Conservation (phyloP, 92 coral and sea anemone genomes). For the Siderastrea siderea region DNA sequence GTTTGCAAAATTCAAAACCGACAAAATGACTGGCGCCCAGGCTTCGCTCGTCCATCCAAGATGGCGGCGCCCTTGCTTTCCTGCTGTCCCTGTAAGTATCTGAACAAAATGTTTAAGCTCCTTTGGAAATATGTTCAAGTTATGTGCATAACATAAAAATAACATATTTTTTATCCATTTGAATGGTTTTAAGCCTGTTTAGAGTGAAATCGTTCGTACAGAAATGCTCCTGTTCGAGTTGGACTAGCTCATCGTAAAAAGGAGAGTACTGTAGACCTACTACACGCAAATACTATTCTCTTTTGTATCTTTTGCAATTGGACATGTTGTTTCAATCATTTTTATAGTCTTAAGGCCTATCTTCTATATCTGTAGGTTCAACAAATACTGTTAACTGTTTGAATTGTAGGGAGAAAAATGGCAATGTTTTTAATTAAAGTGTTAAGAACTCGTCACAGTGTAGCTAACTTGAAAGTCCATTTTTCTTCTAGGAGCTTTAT, state of each 20-base stretch:
- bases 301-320: not conserved
- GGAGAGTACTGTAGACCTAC: not conserved
- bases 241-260: constrained; percentile 4
- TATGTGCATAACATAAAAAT: no score
- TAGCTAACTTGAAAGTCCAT: not conserved
- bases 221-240: not conserved
- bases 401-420: not conserved
- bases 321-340: constrained; percentile 9
- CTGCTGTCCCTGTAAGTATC: no score
- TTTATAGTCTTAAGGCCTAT: not conserved
- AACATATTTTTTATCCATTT: not conserved
- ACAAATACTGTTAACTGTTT: not conserved
- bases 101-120: no score
- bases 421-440: not conserved
- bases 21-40: no score
- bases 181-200: constrained; percentile 6
- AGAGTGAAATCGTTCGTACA: not conserved
- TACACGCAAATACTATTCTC: not conserved
- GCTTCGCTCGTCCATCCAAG: no score
- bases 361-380: not conserved
- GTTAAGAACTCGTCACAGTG: not conserved
- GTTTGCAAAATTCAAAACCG: no score
- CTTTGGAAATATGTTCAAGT: no score
- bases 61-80: no score
- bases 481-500: constrained; percentile 1